Evolutionary conservation across 2,113 vertebrate genomes (phyloP).

Genomic region (Cyprinodon tularosa): DNA sequence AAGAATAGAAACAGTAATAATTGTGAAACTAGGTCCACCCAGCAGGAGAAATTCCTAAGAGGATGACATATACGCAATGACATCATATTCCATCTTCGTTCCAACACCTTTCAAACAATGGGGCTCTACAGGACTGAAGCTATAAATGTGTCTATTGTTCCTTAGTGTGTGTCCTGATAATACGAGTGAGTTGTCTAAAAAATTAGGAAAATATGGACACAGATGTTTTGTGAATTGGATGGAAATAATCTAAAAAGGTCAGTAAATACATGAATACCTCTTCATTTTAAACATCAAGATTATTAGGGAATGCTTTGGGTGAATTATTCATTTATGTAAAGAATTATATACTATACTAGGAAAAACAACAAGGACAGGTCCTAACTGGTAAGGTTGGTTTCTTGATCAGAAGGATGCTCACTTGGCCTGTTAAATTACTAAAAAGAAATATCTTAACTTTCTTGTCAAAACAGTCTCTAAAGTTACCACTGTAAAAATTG

Average conservation of each 20-base stretch:
- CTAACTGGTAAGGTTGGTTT: background rate
- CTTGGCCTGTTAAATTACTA: background rate
- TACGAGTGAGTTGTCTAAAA: background rate
- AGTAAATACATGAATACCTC: background rate
- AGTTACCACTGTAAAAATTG: background rate
- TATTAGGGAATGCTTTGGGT: background rate
- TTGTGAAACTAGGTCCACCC: conserved; percentile 56
- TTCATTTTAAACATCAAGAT: background rate
- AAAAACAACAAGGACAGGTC: background rate
- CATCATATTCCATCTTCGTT: conserved; percentile 44
- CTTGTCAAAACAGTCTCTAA: background rate
- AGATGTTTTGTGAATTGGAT: background rate
- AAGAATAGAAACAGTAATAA: conserved; percentile 44
- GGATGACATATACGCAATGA: conserved; percentile 57
- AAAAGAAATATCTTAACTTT: background rate
- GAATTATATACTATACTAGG: background rate
- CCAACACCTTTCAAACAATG: conserved; percentile 29
- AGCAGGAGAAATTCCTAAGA: conserved; percentile 43
- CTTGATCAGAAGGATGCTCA: background rate
- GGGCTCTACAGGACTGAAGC: conserved; percentile 7
- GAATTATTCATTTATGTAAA: background rate
- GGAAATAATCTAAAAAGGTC: background rate
- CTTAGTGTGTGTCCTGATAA: background rate
- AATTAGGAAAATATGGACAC: background rate
- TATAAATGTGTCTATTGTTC: conserved; percentile 10